Evolutionary conservation across 1,140 invertebrate species (phyloP).

Genomic region (Lepidurus apus): DNA sequence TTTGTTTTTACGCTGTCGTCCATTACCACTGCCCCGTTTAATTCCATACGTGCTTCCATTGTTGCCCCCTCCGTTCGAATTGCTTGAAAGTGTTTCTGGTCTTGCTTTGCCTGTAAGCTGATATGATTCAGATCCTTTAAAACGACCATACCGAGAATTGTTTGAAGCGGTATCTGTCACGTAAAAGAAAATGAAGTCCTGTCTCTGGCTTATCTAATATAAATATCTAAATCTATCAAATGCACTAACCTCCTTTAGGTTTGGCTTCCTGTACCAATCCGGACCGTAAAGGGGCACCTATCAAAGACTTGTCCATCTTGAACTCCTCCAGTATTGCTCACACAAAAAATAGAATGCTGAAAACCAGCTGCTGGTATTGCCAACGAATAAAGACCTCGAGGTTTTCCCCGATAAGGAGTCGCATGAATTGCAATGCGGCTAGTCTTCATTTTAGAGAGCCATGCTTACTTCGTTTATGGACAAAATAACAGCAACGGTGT

Average conservation of each 20-base stretch:
- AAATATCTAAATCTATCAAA: too few species aligned
- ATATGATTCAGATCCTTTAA: neutral
- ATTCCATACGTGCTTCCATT: neutral
- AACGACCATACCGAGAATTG: neutral
- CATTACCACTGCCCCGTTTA: neutral
- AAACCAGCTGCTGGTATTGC: neutral
- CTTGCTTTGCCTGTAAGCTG: neutral
- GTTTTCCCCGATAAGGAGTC: slow-evolving; percentile 17
- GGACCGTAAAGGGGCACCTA: neutral
- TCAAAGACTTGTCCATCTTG: slow-evolving; percentile 11
- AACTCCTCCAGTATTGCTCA: neutral
- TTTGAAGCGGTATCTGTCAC: neutral
- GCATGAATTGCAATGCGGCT: slow-evolving; percentile 4
- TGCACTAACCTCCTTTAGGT: neutral
- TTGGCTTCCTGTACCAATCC: neutral
- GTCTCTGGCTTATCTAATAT: neutral
- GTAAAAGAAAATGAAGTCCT: neutral
- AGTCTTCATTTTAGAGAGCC: slow-evolving; percentile 15
- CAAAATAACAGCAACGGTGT: slow-evolving; percentile 1
- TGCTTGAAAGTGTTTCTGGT: neutral
- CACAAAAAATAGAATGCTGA: neutral
- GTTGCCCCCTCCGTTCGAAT: neutral
- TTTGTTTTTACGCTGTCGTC: slow-evolving; percentile 8
- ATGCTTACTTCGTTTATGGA: slow-evolving; percentile 10
- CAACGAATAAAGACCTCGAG: neutral